A percentile compares a stretch with the other conserved stretches of the same genome.
Conservation (phyloP, 2,797 vertebrate genomes). For the Microctenopoma steveboyesi region DNA sequence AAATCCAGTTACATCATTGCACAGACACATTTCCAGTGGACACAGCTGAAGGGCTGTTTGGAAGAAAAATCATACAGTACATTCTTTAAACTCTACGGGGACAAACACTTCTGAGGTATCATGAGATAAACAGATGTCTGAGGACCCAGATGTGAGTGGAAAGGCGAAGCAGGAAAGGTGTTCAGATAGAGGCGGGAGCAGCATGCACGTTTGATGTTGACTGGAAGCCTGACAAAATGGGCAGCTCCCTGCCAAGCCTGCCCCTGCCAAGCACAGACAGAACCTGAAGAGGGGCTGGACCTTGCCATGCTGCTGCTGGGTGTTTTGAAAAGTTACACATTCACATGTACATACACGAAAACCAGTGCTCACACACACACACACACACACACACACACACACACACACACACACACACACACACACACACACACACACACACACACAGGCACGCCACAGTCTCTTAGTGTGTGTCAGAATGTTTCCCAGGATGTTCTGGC, state of each 20-base stretch:
- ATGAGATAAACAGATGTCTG: constrained; percentile 69
- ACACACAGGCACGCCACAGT: constrained; percentile 24
- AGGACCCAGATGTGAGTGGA: constrained; percentile 48
- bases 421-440: constrained; percentile 26
- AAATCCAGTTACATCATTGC: constrained; percentile 40
- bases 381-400: constrained; percentile 20
- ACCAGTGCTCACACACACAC: not conserved
- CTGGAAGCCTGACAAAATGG: constrained; percentile 74
- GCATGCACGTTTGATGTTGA: constrained; percentile 61
- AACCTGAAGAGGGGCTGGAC: constrained; percentile 67
- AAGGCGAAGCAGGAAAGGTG: constrained; percentile 49
- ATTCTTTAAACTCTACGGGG: constrained; percentile 32
- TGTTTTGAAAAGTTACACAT: constrained; percentile 63
- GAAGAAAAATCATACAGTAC: constrained; percentile 22
- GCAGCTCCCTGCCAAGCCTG: constrained; percentile 67
- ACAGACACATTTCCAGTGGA: constrained; percentile 28
- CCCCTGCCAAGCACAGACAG: constrained; percentile 63
- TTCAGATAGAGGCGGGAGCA: constrained; percentile 47
- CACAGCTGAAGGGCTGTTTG: constrained; percentile 29
- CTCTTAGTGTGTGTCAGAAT: constrained; percentile 66
- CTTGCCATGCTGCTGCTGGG: constrained; percentile 63
- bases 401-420: constrained; percentile 8
- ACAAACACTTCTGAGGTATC: constrained; percentile 56
- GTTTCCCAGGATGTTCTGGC: constrained; percentile 77
- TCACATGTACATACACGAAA: constrained; percentile 34